Evolutionary conservation across 2,113 vertebrate species (phyloP).

Genomic region (Cheirogaleus medius): DNA sequence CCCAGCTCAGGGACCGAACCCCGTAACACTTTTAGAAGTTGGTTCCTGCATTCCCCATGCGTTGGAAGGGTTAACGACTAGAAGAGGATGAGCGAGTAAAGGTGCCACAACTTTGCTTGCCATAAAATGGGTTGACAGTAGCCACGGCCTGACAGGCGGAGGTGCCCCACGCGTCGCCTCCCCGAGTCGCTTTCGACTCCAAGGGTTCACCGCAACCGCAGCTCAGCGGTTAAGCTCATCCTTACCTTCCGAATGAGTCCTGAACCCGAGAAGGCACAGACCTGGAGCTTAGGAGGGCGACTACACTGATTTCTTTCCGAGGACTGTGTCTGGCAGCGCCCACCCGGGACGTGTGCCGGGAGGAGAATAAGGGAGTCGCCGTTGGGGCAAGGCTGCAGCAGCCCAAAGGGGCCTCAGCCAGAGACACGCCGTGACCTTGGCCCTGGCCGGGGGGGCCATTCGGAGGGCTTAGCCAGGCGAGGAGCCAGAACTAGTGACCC

Average conservation of each 20-base stretch:
- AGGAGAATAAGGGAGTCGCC: too few species aligned
- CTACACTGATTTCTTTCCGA: background rate
- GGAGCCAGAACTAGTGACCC: fast-evolving
- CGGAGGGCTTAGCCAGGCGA: fast-evolving
- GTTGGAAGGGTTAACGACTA: background rate
- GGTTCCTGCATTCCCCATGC: background rate
- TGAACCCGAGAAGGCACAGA: background rate
- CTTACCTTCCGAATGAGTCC: too few species aligned
- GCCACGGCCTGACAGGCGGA: background rate
- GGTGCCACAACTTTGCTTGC: background rate
- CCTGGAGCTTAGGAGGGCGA: background rate
- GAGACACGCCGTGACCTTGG: constrained; percentile 49
- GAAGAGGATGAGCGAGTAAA: background rate
- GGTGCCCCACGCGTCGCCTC: background rate
- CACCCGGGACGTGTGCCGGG: fast-evolving
- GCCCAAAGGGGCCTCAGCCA: background rate
- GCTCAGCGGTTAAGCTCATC: background rate
- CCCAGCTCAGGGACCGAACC: background rate
- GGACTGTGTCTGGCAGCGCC: background rate
- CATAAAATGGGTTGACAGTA: background rate
- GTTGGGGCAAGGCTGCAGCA: background rate
- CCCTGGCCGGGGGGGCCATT: background rate
- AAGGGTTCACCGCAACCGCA: background rate
- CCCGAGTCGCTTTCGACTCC: fast-evolving
- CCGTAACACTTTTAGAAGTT: background rate